phyloP scores from a whole-genome alignment of 2,888 invertebrate genomes.

The Hydrotaea diabolus region DNA sequence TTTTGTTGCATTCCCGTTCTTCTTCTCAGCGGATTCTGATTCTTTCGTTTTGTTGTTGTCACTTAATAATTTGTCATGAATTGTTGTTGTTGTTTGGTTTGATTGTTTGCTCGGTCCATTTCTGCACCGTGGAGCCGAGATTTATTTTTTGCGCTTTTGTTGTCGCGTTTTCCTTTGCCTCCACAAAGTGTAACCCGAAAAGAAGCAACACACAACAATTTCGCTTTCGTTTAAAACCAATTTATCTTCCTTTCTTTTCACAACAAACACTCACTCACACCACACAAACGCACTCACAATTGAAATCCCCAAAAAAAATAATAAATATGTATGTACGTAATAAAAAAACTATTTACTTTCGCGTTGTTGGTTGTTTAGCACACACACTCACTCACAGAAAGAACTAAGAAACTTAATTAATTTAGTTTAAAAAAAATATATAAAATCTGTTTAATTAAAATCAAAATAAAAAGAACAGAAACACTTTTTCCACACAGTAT shows the following conservation, averaged over 20 bases:
- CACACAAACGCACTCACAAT: background rate
- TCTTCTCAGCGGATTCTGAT: background rate
- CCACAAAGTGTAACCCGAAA: too few species aligned
- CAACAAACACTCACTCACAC: background rate
- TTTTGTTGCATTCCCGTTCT: background rate
- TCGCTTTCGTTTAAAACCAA: background rate
- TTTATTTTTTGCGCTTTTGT: too few species aligned
- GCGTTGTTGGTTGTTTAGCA: too few species aligned
- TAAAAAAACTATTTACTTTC: too few species aligned
- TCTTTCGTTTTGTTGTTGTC: slow-evolving; percentile 3
- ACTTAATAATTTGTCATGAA: background rate
- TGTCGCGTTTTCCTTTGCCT: background rate
- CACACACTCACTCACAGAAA: too few species aligned
- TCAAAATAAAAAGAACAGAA: background rate
- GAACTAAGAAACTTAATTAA: background rate
- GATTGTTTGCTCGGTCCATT: background rate
- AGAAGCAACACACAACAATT: background rate
- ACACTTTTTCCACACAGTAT: background rate
- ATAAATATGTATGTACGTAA: too few species aligned
- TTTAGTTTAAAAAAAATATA: background rate
- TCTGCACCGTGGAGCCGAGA: background rate
- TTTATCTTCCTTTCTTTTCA: too few species aligned
- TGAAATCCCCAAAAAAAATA: background rate
- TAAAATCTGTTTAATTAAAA: slow-evolving; percentile 6
- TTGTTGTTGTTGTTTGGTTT: background rate